These are phyloP conservation scores for Meta bourneti DNA, from an alignment of 2,888 invertebrate genomes.

Conservation along the genomic window DNA sequence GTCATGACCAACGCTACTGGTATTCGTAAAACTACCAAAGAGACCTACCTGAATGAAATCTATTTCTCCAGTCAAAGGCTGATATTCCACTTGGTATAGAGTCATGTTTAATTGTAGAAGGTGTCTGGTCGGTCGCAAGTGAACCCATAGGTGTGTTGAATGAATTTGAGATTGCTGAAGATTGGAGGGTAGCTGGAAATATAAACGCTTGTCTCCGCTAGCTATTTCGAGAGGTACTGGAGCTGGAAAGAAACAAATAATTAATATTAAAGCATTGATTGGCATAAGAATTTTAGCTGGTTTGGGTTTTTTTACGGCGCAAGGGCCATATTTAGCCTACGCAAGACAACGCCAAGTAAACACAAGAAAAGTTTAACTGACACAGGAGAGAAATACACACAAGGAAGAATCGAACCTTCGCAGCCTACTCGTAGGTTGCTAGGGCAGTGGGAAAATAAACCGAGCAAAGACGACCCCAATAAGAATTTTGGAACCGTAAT, in stretches of 20 bases:
- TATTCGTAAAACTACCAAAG: background rate
- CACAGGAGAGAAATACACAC: no score
- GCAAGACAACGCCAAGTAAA: no score
- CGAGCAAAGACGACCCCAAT: no score
- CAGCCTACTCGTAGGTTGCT: no score
- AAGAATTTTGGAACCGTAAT: no score
- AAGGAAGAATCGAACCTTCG: no score
- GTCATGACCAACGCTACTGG: background rate
- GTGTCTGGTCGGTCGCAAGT: constrained; percentile 82
- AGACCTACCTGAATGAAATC: constrained; percentile 59
- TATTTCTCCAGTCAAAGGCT: constrained; percentile 10
- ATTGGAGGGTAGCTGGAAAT: constrained; percentile 87
- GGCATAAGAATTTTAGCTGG: no score
- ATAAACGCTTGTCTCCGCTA: constrained; percentile 86
- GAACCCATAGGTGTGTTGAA: constrained; percentile 87
- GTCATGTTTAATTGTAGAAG: constrained; percentile 56
- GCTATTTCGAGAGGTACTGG: constrained; percentile 86
- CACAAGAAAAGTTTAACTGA: no score
- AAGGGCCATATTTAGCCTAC: no score
- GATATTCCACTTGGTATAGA: constrained; percentile 49
- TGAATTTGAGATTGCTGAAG: constrained; percentile 86
- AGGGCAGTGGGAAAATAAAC: no score
- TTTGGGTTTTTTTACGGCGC: no score
- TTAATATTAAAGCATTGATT: constrained; percentile 3
- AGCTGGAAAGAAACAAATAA: constrained; percentile 81